Evolutionary conservation across 2,113 vertebrate genomes (phyloP).

Genomic region (Rattus rattus): DNA sequence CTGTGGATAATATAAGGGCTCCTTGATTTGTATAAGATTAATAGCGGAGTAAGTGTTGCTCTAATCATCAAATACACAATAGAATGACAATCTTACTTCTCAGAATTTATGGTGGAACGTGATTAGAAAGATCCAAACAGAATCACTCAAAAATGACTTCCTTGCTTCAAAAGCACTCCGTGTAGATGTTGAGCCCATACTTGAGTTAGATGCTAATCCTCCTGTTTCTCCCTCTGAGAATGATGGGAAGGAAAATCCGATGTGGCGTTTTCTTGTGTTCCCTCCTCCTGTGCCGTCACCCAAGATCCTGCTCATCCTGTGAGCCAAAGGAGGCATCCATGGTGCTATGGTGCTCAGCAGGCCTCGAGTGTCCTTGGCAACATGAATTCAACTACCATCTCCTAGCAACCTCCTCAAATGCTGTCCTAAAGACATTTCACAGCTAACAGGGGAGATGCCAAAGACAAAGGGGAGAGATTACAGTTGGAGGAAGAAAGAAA

Average conservation of each 20-base stretch:
- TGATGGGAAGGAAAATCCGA: not conserved
- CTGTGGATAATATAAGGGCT: not conserved
- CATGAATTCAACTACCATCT: not conserved
- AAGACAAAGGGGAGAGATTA: not conserved
- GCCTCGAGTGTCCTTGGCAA: not conserved
- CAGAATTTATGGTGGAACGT: not conserved
- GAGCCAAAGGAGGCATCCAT: not conserved
- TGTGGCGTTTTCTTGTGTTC: not conserved
- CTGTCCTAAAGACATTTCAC: not conserved
- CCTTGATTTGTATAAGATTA: not conserved
- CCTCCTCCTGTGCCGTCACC: not conserved
- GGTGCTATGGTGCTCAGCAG: not conserved
- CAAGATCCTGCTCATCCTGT: not conserved
- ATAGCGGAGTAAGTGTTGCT: not conserved
- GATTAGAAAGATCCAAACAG: slow-evolving; percentile 17
- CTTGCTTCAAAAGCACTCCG: slow-evolving; percentile 15
- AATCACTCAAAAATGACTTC: not conserved
- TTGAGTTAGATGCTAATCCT: not conserved
- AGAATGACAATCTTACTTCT: not conserved
- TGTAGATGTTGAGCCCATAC: not conserved
- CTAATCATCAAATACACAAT: not conserved
- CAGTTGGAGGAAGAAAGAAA: not conserved
- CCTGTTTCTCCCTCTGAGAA: not conserved
- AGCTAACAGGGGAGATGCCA: not conserved
- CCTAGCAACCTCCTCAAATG: not conserved